A percentile compares a stretch with the other conserved stretches of the same genome.
Conservation (phyloP, 2,113 vertebrate species). For the Hiodon tergisus region DNA sequence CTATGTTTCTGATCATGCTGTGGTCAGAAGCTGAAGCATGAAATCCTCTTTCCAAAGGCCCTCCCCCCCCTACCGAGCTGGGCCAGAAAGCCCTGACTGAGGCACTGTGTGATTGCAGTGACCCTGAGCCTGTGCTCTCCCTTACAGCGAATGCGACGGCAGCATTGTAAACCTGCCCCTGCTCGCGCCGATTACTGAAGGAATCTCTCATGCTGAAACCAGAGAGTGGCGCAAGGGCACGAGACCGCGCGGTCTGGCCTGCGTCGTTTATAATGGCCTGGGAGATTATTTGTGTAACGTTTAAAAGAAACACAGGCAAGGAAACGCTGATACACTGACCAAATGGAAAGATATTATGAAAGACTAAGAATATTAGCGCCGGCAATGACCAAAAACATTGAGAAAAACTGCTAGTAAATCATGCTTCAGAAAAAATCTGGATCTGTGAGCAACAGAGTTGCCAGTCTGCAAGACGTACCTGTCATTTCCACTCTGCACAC, state of each 20-base stretch:
- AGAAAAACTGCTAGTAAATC: not conserved
- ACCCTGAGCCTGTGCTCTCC: conserved; percentile 55
- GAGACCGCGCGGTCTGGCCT: conserved; percentile 39
- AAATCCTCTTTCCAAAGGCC: conserved; percentile 19
- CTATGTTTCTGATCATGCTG: no score
- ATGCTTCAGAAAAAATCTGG: not conserved
- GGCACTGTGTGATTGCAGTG: conserved; percentile 57
- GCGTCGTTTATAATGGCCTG: conserved; percentile 37
- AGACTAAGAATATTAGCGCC: conserved; percentile 42
- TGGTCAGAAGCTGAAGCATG: not conserved
- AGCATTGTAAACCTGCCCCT: not conserved
- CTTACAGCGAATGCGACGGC: not conserved
- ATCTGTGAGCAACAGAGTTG: not conserved
- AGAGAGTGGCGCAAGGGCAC: conserved; percentile 20
- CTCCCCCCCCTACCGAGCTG: conserved; percentile 16
- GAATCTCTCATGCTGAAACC: conserved; percentile 27
- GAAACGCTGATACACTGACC: conserved; percentile 42
- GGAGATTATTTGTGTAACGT: conserved; percentile 13
- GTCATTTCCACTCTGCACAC: conserved; percentile 55
- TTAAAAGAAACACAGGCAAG: conserved; percentile 35
- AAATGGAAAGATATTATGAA: conserved; percentile 6
- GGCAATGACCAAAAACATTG: conserved; percentile 26
- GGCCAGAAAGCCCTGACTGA: conserved; percentile 51
- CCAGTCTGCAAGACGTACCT: conserved; percentile 43
- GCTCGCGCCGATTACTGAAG: conserved; percentile 29